These are phyloP conservation scores for Drosophila ficusphila DNA, from an alignment of 1,140 invertebrate species.

Conservation along the genomic window DNA sequence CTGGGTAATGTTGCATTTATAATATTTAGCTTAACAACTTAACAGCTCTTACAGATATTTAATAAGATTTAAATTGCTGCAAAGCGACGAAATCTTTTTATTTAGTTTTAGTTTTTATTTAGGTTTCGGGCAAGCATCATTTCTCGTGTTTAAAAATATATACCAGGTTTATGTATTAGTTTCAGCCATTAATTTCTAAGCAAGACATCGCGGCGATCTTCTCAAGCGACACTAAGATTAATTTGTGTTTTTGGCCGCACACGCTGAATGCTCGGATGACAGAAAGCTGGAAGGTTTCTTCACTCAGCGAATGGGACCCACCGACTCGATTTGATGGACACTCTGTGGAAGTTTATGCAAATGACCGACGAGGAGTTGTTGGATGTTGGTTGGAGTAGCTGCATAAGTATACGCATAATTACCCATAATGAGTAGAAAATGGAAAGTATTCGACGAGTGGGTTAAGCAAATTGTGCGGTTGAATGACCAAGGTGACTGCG, in stretches of 20 bases:
- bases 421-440: constrained; percentile 50
- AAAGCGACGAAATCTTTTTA: no score
- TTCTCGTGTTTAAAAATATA: background rate
- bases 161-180: background rate
- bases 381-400: background rate
- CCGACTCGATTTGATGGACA: constrained; percentile 26
- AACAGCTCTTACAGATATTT: no score
- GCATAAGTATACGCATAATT: constrained; percentile 36
- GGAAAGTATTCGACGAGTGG: constrained; percentile 39
- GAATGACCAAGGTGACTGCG: constrained; percentile 11
- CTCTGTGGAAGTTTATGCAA: constrained; percentile 42
- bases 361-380: constrained; percentile 6
- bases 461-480: constrained; percentile 41
- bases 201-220: background rate
- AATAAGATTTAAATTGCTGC: no score
- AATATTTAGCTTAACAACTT: background rate
- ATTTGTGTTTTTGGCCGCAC: constrained; percentile 39
- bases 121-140: no score
- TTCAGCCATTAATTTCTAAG: background rate
- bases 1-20: background rate
- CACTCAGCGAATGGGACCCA: constrained; percentile 29
- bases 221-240: constrained; percentile 15
- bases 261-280: constrained; percentile 24
- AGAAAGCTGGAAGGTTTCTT: constrained; percentile 27
- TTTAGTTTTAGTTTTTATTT: background rate